Percentiles rank a stretch among this genome's conserved stretches.
These are phyloP conservation scores for Cryptocheilus praepositus DNA, from an alignment of 2,888 invertebrate species.

Conservation along the genomic window DNA sequence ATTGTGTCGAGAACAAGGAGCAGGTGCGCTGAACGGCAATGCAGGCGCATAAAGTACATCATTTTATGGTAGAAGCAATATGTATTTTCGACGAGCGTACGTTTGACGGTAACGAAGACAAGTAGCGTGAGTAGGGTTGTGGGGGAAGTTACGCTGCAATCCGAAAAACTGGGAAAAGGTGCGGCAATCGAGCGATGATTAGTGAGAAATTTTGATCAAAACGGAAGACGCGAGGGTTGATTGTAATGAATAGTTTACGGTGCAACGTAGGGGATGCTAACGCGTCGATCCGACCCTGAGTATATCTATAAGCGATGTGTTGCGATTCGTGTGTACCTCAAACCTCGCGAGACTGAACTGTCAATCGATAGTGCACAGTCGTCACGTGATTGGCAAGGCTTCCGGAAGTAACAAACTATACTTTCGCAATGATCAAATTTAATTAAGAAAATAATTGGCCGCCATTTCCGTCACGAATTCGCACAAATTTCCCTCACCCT, in stretches of 20 bases:
- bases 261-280: conserved; percentile 15
- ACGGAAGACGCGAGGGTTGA: too few relatives aligned
- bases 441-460: conserved; percentile 34
- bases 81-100: too few relatives aligned
- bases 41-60: too few relatives aligned
- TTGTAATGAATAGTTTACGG: conserved; percentile 4
- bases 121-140: too few relatives aligned
- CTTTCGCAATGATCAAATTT: conserved; percentile 10
- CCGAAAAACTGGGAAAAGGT: too few relatives aligned
- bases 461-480: conserved; percentile 1
- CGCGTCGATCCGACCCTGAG: conserved; percentile 17
- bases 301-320: conserved; percentile 18
- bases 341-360: conserved; percentile 27
- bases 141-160: too few relatives aligned
- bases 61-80: too few relatives aligned
- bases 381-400: conserved; percentile 41
- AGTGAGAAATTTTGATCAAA: too few relatives aligned
- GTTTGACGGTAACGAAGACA: too few relatives aligned
- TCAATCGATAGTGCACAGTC: conserved; percentile 45
- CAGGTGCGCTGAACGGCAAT: too few relatives aligned
- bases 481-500: conserved; percentile 5
- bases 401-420: conserved; percentile 29
- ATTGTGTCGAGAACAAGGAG: too few relatives aligned
- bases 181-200: too few relatives aligned
- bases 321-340: conserved; percentile 16